A percentile compares a stretch with the other conserved stretches of the same genome.
These are phyloP conservation scores for Mnemiopsis leidyi DNA, from an alignment of 37 sponge, comb jelly and placozoan genomes.

Conservation along the genomic window DNA sequence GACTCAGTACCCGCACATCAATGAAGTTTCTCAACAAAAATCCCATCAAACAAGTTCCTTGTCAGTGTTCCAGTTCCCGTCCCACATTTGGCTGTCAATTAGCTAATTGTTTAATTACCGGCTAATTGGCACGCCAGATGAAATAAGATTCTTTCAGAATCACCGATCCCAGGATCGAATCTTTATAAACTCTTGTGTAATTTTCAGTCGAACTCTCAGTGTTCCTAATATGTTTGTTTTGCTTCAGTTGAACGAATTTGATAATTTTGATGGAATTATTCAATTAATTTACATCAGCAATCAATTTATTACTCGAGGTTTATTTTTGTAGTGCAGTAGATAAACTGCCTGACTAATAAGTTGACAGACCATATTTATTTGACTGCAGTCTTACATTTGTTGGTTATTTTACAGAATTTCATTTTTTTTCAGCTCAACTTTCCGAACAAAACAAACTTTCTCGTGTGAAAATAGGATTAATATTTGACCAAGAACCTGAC, in stretches of 20 bases:
- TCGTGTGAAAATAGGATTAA: background rate
- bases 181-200: constrained; percentile 20
- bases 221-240: background rate
- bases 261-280: background rate
- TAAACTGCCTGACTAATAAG: background rate
- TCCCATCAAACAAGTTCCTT: background rate
- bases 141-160: constrained; percentile 49
- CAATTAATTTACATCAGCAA: background rate
- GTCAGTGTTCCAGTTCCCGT: background rate
- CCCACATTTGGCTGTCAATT: constrained; percentile 36
- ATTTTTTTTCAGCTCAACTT: background rate
- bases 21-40: background rate
- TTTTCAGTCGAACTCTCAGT: background rate
- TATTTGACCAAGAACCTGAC: background rate
- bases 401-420: background rate
- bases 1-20: background rate
- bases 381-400: background rate
- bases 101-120: background rate
- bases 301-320: background rate
- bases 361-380: background rate
- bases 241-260: background rate
- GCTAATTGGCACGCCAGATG: constrained; percentile 5
- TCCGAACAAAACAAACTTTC: background rate
- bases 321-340: background rate
- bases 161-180: constrained; percentile 58